Evolutionary conservation across 2,888 invertebrate genomes (phyloP).

Genomic region (Orthosia incerta): DNA sequence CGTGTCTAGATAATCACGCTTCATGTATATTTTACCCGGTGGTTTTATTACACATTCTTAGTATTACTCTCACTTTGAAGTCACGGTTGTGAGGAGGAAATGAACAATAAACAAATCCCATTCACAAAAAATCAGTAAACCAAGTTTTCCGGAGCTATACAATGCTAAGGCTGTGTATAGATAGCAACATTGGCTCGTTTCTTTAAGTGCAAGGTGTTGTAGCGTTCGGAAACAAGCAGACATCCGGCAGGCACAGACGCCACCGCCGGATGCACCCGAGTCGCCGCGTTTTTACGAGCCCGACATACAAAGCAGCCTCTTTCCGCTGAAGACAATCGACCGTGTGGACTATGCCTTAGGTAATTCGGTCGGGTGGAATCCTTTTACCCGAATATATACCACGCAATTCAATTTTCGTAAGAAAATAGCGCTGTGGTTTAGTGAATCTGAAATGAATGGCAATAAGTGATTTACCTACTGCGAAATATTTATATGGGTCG

Average conservation of each 20-base stretch:
- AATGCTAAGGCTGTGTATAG: neutral
- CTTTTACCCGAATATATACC: slow-evolving; percentile 47
- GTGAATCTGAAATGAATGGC: slow-evolving; percentile 51
- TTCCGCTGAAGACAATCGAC: slow-evolving; percentile 16
- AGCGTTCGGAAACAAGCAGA: slow-evolving; percentile 65
- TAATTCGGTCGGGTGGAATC: slow-evolving; percentile 53
- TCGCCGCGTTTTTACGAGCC: slow-evolving; percentile 34
- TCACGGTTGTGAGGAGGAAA: neutral
- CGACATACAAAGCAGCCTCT: slow-evolving; percentile 26
- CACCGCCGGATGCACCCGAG: slow-evolving; percentile 71
- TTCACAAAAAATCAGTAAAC: neutral
- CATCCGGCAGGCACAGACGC: slow-evolving; percentile 67
- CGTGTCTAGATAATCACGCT: neutral
- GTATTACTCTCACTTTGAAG: neutral
- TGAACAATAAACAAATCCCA: slow-evolving; percentile 3
- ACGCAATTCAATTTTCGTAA: slow-evolving; percentile 49
- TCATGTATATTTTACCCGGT: neutral
- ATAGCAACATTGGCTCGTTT: slow-evolving; percentile 14
- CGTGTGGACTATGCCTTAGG: slow-evolving; percentile 34
- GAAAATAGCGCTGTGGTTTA: slow-evolving; percentile 49
- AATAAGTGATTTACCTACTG: slow-evolving; percentile 32
- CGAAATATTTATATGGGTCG: slow-evolving; percentile 9
- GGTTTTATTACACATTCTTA: no score
- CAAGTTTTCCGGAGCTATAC: neutral
- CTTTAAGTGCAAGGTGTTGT: slow-evolving; percentile 49